A percentile compares a stretch with the other conserved stretches of the same genome.
These are phyloP conservation scores for Drosophila nebulosa DNA, from an alignment of 1,140 invertebrate genomes.

Conservation along the genomic window DNA sequence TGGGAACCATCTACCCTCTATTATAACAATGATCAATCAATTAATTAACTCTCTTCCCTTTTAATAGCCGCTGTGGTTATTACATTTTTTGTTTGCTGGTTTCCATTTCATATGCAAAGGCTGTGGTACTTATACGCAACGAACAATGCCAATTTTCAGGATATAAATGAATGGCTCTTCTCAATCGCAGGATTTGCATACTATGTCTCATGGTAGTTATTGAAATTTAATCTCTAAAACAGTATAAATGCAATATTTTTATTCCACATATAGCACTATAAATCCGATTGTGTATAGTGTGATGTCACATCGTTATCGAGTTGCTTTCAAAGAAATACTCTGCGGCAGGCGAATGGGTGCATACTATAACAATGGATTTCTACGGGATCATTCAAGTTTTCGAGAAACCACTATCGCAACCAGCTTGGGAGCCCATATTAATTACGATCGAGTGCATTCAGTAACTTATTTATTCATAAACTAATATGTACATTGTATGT, in stretches of 20 bases:
- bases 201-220: slow-evolving; percentile 87
- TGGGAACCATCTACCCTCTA: too few species aligned
- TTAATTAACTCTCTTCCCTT: not conserved
- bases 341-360: slow-evolving; percentile 82
- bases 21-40: too few species aligned
- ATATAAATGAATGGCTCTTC: slow-evolving; percentile 90
- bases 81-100: slow-evolving; percentile 98
- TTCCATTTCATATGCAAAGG: slow-evolving; percentile 96
- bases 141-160: slow-evolving; percentile 83
- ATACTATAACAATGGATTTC: slow-evolving; percentile 81
- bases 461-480: slow-evolving; percentile 43
- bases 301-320: slow-evolving; percentile 91
- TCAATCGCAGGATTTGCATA: slow-evolving; percentile 91
- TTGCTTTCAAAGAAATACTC: slow-evolving; percentile 89
- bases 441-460: slow-evolving; percentile 57
- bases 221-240: too few species aligned
- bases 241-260: not conserved
- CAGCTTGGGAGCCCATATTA: slow-evolving; percentile 37
- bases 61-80: slow-evolving; percentile 94
- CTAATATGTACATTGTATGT: too few species aligned
- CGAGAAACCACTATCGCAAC: slow-evolving; percentile 81
- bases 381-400: slow-evolving; percentile 83
- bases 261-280: slow-evolving; percentile 85
- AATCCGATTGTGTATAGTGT: slow-evolving; percentile 96
- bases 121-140: slow-evolving; percentile 88